Evolutionary conservation across 1,140 invertebrate genomes (phyloP).

Genomic region (Leptinotarsa texana): DNA sequence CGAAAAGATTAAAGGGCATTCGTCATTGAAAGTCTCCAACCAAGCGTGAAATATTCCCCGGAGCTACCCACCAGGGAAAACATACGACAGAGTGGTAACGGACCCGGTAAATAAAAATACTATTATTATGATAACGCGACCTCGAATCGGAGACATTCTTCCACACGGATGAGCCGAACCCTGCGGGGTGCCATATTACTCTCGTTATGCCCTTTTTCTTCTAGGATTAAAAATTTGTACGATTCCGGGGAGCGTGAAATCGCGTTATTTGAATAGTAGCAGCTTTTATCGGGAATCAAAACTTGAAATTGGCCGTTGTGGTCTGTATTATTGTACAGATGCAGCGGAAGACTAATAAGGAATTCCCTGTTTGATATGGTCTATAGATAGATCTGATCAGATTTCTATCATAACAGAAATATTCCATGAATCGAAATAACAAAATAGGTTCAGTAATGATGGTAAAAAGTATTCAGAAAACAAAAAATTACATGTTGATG

Average conservation of each 20-base stretch:
- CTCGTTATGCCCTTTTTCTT: constrained; percentile 34
- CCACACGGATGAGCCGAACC: constrained; percentile 29
- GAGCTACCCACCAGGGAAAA: not conserved
- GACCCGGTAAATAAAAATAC: constrained; percentile 9
- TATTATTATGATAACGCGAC: constrained; percentile 32
- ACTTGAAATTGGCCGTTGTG: constrained; percentile 9
- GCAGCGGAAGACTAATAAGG: not conserved
- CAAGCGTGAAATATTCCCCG: constrained; percentile 5
- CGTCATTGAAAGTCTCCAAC: not conserved
- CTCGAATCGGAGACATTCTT: constrained; percentile 31
- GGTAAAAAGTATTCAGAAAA: too few species aligned
- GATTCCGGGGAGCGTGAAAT: constrained; percentile 33
- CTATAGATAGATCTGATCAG: too few species aligned
- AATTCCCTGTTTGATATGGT: too few species aligned
- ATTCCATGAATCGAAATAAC: too few species aligned
- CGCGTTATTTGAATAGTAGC: constrained; percentile 28
- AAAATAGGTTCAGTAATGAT: too few species aligned
- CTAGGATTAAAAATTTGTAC: constrained; percentile 38
- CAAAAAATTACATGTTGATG: too few species aligned
- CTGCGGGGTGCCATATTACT: constrained; percentile 15
- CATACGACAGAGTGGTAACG: not conserved
- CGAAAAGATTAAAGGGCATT: not conserved
- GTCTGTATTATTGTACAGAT: not conserved
- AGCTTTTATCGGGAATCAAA: constrained; percentile 37
- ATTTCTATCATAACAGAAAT: too few species aligned